These are phyloP conservation scores for Eciton burchellii DNA, from an alignment of 1,140 invertebrate species.

Conservation along the genomic window DNA sequence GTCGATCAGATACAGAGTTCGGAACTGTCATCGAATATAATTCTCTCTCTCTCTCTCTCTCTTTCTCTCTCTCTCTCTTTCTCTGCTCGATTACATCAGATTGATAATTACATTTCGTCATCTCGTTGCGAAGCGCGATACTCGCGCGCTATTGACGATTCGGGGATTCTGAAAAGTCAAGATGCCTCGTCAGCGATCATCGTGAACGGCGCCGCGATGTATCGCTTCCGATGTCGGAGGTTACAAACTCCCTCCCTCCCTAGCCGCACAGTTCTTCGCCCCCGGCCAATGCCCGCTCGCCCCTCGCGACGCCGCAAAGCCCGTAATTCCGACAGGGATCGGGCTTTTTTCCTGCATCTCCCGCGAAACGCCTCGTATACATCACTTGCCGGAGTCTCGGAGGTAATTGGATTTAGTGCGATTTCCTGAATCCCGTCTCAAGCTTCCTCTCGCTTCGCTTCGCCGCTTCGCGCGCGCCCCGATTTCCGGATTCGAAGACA, in stretches of 20 bases:
- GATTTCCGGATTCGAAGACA: slow-evolving; percentile 56
- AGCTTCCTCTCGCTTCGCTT: not conserved
- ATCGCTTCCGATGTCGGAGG: slow-evolving; percentile 17
- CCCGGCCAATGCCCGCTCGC: not conserved
- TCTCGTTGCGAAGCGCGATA: slow-evolving; percentile 29
- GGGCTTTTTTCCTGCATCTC: not conserved
- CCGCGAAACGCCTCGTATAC: slow-evolving; percentile 17
- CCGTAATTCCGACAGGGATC: slow-evolving; percentile 57
- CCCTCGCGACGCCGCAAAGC: slow-evolving; percentile 31
- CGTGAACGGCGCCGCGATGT: slow-evolving; percentile 10
- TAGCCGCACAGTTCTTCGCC: slow-evolving; percentile 4
- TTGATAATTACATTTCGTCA: slow-evolving; percentile 43
- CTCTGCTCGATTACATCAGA: not conserved
- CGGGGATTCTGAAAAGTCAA: slow-evolving; percentile 22
- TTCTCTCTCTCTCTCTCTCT: no score
- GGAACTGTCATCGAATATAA: no score
- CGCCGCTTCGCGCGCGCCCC: not conserved
- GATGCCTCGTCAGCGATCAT: not conserved
- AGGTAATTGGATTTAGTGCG: slow-evolving; percentile 65
- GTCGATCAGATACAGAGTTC: no score
- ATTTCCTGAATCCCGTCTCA: slow-evolving; percentile 37
- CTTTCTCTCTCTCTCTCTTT: slow-evolving; percentile 11
- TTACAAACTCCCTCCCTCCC: slow-evolving; percentile 4
- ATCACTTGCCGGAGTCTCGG: slow-evolving; percentile 44
- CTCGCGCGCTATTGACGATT: slow-evolving; percentile 21